These are phyloP conservation scores for Osmerus mordax DNA, from an alignment of 2,113 vertebrate species.

Conservation along the genomic window DNA sequence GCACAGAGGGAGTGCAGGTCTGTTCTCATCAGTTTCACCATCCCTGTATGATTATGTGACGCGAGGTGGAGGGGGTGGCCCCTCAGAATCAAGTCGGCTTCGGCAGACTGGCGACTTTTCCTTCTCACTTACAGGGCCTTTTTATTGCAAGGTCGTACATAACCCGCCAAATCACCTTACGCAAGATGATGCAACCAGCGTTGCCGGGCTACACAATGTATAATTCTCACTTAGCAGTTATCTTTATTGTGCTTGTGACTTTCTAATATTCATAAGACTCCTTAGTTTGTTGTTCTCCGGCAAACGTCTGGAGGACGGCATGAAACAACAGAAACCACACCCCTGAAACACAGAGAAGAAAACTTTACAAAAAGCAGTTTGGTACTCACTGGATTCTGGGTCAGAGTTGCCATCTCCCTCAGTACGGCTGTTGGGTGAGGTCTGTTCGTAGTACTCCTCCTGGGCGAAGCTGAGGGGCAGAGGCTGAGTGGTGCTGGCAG, in stretches of 20 bases:
- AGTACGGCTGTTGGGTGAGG: slow-evolving; percentile 89
- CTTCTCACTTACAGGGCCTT: slow-evolving; percentile 25
- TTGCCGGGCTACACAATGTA: too few relatives aligned
- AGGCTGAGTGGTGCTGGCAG: slow-evolving; percentile 76
- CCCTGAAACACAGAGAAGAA: too few relatives aligned
- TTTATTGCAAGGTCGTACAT: slow-evolving; percentile 21
- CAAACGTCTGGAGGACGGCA: too few relatives aligned
- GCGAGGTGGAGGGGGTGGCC: neutral
- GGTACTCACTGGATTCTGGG: slow-evolving; percentile 93
- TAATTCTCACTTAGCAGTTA: too few relatives aligned
- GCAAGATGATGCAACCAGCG: too few relatives aligned
- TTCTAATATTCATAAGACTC: too few relatives aligned
- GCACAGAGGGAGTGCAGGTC: slow-evolving; percentile 40
- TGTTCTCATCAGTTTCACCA: slow-evolving; percentile 22
- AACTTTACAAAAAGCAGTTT: too few relatives aligned
- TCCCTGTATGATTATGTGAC: neutral
- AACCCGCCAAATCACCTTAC: neutral
- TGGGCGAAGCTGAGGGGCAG: slow-evolving; percentile 86
- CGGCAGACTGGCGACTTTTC: slow-evolving; percentile 21
- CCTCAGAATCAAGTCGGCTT: slow-evolving; percentile 48
- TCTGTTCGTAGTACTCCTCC: slow-evolving; percentile 90
- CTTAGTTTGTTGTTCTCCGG: too few relatives aligned
- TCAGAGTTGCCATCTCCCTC: slow-evolving; percentile 98
- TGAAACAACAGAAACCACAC: too few relatives aligned
- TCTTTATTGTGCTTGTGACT: too few relatives aligned